A percentile compares a stretch with the other conserved stretches of the same genome.
phyloP scores from a whole-genome alignment of 2,113 vertebrate species.

The Raphicerus campestris region DNA sequence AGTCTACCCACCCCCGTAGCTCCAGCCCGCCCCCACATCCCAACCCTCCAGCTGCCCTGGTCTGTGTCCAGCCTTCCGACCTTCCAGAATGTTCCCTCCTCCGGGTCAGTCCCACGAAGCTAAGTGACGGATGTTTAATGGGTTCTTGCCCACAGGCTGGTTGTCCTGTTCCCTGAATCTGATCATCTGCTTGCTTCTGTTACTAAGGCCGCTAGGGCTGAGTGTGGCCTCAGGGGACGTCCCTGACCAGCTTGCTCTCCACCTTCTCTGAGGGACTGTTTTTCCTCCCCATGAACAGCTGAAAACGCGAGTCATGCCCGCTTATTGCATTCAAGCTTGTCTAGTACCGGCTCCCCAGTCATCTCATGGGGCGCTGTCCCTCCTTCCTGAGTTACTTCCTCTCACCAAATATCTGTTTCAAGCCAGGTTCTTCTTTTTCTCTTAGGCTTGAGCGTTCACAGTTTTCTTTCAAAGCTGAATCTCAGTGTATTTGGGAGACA shows the following conservation, averaged over 20 bases:
- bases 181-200: neutral
- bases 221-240: rapidly evolving
- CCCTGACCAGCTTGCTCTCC: neutral
- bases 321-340: neutral
- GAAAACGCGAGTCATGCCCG: neutral
- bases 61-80: neutral
- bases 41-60: rapidly evolving
- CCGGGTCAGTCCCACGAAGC: rapidly evolving
- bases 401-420: neutral
- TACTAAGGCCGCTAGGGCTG: rapidly evolving
- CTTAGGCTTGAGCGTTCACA: neutral
- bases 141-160: rapidly evolving
- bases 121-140: too few relatives aligned
- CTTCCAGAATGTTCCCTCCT: neutral
- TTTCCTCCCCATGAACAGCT: neutral
- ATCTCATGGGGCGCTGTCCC: rapidly evolving
- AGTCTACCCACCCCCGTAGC: rapidly evolving
- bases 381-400: neutral
- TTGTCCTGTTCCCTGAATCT: rapidly evolving
- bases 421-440: neutral
- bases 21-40: neutral
- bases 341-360: neutral
- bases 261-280: too few relatives aligned
- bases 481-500: neutral
- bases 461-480: neutral